Percentiles rank a stretch among this genome's conserved stretches.
Conservation (phyloP, 2,888 invertebrate genomes). For the Eupithecia subfuscata region DNA sequence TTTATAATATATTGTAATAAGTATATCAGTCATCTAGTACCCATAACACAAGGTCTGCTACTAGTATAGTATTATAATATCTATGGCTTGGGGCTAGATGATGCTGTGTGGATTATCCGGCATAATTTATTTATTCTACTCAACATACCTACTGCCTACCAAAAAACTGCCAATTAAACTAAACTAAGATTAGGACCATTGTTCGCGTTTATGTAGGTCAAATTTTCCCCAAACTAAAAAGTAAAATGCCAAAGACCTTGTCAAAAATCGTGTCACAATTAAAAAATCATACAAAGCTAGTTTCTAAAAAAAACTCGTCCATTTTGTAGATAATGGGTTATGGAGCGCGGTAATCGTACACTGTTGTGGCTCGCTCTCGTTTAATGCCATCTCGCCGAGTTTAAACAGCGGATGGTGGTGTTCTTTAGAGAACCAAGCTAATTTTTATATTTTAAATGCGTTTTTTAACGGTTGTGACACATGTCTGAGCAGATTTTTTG, state of each 20-base stretch:
- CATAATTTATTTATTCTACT: too few species aligned
- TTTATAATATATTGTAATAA: too few species aligned
- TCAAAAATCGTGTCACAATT: background rate
- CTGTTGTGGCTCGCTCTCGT: constrained; percentile 30
- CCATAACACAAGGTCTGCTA: too few species aligned
- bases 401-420: constrained; percentile 18
- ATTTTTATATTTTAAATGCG: background rate
- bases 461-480: background rate
- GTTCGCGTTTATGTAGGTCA: background rate
- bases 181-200: background rate
- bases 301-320: constrained; percentile 20
- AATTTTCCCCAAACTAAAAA: background rate
- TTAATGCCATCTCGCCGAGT: constrained; percentile 34
- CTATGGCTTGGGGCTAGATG: too few species aligned
- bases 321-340: constrained; percentile 30
- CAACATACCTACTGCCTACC: too few species aligned
- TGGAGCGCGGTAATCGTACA: constrained; percentile 31
- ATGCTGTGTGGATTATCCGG: too few species aligned
- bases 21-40: too few species aligned
- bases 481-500: too few species aligned
- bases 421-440: constrained; percentile 17
- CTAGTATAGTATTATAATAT: too few species aligned
- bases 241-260: background rate
- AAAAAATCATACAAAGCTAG: background rate
- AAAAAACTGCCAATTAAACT: background rate